These are phyloP conservation scores for Falco novaeseelandiae DNA, from an alignment of 2,797 vertebrate species.

Conservation along the genomic window DNA sequence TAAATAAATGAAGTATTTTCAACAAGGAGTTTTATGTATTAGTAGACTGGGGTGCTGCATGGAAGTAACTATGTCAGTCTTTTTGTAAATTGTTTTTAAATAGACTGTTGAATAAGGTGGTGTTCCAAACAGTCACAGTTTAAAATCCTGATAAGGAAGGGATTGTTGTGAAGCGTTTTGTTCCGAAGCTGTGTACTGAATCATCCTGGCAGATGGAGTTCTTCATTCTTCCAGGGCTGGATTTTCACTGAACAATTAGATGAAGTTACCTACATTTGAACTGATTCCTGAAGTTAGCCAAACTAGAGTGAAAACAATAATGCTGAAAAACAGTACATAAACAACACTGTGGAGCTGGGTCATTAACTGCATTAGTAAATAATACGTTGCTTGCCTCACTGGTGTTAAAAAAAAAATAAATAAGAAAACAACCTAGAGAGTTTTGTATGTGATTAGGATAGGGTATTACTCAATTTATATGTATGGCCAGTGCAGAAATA, in stretches of 20 bases:
- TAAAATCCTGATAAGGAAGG: conserved; percentile 40
- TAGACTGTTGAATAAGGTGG: background rate
- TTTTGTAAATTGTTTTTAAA: conserved; percentile 19
- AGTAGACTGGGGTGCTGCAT: background rate
- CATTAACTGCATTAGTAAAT: background rate
- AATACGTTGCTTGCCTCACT: background rate
- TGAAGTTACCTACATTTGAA: conserved; percentile 5
- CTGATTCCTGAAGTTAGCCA: background rate
- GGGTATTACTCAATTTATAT: background rate
- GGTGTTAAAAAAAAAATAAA: background rate
- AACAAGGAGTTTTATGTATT: background rate
- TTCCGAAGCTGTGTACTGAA: background rate
- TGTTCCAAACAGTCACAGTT: background rate
- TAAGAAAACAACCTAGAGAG: background rate
- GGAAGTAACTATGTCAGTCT: background rate
- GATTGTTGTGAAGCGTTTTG: conserved; percentile 22
- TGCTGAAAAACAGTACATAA: background rate
- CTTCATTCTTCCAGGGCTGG: background rate
- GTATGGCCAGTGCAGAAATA: background rate
- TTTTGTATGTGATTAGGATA: background rate
- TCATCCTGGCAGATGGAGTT: background rate
- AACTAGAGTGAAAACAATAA: background rate
- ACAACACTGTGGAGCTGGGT: background rate
- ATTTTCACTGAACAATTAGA: background rate
- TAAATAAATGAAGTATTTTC: background rate